These are phyloP conservation scores for Gerris lacustris DNA, from an alignment of 2,888 invertebrate species.

Conservation along the genomic window DNA sequence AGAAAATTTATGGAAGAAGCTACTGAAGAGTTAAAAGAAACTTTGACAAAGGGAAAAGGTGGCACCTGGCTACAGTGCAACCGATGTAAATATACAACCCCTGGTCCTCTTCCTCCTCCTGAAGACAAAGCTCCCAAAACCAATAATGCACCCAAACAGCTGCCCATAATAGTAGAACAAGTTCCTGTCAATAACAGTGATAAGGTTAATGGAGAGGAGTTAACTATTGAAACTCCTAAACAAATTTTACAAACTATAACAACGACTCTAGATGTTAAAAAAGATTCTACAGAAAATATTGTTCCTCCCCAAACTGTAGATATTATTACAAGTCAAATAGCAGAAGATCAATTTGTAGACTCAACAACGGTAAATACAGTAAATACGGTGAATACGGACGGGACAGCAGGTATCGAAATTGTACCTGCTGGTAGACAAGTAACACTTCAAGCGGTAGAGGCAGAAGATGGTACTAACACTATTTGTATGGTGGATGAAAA, in stretches of 20 bases:
- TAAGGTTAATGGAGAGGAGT: background rate
- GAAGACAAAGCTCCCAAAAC: constrained; percentile 29
- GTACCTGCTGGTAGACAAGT: constrained; percentile 13
- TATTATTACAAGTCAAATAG: constrained; percentile 30
- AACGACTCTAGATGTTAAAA: constrained; percentile 5
- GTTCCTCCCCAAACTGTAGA: constrained; percentile 28
- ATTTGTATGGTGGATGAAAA: constrained; percentile 30
- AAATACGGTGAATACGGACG: background rate
- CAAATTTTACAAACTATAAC: background rate
- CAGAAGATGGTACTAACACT: constrained; percentile 24
- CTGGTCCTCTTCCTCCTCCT: constrained; percentile 34
- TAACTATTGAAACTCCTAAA: background rate
- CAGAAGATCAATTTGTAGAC: background rate
- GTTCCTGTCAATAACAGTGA: background rate
- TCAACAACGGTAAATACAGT: background rate
- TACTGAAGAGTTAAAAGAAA: constrained; percentile 9
- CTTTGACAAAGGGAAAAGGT: constrained; percentile 28
- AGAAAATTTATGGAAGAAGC: constrained; percentile 23
- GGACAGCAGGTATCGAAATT: background rate
- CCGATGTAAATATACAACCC: constrained; percentile 37
- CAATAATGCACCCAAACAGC: background rate
- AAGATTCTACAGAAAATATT: background rate
- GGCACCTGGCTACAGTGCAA: constrained; percentile 36
- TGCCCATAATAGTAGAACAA: background rate
- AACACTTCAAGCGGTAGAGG: constrained; percentile 24